Conservation (phyloP, 23 tunicate species). For the Ciona savignyi region DNA sequence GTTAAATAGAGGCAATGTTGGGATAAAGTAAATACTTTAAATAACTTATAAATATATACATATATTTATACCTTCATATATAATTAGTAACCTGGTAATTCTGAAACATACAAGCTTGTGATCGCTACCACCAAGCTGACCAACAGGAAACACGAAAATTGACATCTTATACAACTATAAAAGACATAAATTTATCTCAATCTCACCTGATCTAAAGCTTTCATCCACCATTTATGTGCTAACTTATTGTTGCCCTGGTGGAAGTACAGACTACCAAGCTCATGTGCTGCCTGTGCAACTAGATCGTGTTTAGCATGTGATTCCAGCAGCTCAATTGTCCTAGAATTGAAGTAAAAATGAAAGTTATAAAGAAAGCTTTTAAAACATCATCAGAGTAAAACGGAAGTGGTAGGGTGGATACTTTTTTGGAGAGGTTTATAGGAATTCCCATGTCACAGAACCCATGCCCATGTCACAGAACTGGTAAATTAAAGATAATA, state of each 20-base stretch:
- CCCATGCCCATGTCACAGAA: not conserved
- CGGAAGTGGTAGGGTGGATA: not conserved
- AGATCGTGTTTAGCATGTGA: conserved; percentile 56
- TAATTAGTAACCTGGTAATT: not conserved
- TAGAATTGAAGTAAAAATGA: too few relatives aligned
- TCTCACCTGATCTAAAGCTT: conserved; percentile 54
- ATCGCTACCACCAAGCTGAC: not conserved
- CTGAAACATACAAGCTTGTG: not conserved
- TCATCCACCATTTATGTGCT: conserved; percentile 66
- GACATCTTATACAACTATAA: not conserved
- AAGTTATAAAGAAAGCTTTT: not conserved
- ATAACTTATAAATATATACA: conserved; percentile 1
- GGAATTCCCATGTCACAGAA: too few relatives aligned
- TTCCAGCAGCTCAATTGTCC: conserved; percentile 68
- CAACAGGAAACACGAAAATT: not conserved
- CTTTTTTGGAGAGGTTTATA: not conserved
- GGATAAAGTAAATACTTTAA: too few relatives aligned
- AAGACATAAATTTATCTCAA: too few relatives aligned
- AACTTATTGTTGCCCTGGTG: conserved; percentile 67
- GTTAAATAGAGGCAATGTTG: too few relatives aligned
- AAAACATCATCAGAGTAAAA: not conserved
- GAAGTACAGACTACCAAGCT: conserved; percentile 52
- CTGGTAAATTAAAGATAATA: not conserved
- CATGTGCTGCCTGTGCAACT: conserved; percentile 77
- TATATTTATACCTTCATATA: not conserved